Evolutionary conservation across 1,140 invertebrate species (phyloP).

Genomic region (Microplitis demolitor): DNA sequence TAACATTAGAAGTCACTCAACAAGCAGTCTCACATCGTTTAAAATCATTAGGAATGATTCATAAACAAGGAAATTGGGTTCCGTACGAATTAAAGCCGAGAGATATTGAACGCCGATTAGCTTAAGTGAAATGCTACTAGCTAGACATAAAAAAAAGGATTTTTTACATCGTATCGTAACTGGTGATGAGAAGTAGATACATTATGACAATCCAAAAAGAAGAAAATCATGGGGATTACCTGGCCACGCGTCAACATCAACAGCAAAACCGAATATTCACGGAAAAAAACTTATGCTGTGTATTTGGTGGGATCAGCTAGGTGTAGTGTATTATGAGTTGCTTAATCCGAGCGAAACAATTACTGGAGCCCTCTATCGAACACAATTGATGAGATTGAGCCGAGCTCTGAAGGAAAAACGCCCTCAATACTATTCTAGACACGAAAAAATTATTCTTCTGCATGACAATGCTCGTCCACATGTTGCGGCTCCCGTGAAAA

Average conservation of each 20-base stretch:
- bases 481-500: not conserved
- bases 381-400: constrained; percentile 22
- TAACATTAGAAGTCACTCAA: too few relatives aligned
- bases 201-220: not conserved
- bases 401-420: constrained; percentile 15
- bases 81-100: not conserved
- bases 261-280: constrained; percentile 1
- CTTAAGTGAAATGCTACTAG: not conserved
- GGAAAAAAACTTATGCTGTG: not conserved
- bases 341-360: constrained; percentile 14
- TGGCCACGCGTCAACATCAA: not conserved
- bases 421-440: not conserved
- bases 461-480: not conserved
- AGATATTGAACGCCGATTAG: not conserved
- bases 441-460: constrained; percentile 4
- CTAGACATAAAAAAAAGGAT: not conserved
- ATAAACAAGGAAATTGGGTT: too few relatives aligned
- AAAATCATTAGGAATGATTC: too few relatives aligned
- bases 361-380: constrained; percentile 10
- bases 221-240: not conserved
- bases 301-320: not conserved
- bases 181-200: not conserved
- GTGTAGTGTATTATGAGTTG: not conserved
- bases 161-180: not conserved
- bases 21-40: too few relatives aligned